Evolutionary conservation across 2,797 vertebrate genomes (phyloP).

Genomic region (Sebastolobus alascanus): DNA sequence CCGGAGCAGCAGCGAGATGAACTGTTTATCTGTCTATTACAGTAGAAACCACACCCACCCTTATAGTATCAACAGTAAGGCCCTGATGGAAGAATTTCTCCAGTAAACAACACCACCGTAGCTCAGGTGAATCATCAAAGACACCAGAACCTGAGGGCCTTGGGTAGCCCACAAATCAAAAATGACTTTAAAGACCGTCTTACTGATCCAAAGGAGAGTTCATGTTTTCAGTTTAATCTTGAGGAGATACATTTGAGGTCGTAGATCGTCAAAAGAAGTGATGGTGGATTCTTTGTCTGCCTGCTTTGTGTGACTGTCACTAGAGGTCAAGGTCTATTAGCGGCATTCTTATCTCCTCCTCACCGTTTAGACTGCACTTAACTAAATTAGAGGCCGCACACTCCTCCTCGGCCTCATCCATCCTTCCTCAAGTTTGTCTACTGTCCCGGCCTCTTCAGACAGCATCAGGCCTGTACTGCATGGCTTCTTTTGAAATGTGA

Average conservation of each 20-base stretch:
- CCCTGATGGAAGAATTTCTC: constrained; percentile 46
- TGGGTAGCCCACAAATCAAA: constrained; percentile 46
- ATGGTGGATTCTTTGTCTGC: constrained; percentile 47
- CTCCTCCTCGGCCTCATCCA: constrained; percentile 28
- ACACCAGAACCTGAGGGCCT: constrained; percentile 7
- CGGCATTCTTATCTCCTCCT: constrained; percentile 66
- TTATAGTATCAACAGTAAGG: constrained; percentile 11
- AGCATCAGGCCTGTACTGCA: too few relatives aligned
- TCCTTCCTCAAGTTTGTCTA: constrained; percentile 15
- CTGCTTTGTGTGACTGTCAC: constrained; percentile 66
- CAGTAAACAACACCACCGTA: constrained; percentile 34
- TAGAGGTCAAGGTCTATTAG: constrained; percentile 74
- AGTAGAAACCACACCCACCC: constrained; percentile 44
- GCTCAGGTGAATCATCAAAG: constrained; percentile 53
- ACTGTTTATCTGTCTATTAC: constrained; percentile 60
- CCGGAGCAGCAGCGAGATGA: constrained; percentile 46
- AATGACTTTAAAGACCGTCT: constrained; percentile 41
- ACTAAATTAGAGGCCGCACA: constrained; percentile 66
- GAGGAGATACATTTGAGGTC: constrained; percentile 29
- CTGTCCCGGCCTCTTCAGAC: constrained; percentile 5
- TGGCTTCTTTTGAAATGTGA: too few relatives aligned
- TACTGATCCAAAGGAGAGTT: background rate
- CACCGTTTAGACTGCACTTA: constrained; percentile 70
- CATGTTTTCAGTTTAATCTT: constrained; percentile 25
- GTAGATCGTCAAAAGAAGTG: constrained; percentile 31